Conservation (phyloP, 2,113 vertebrate species). For the Pseudopipra pipra region DNA sequence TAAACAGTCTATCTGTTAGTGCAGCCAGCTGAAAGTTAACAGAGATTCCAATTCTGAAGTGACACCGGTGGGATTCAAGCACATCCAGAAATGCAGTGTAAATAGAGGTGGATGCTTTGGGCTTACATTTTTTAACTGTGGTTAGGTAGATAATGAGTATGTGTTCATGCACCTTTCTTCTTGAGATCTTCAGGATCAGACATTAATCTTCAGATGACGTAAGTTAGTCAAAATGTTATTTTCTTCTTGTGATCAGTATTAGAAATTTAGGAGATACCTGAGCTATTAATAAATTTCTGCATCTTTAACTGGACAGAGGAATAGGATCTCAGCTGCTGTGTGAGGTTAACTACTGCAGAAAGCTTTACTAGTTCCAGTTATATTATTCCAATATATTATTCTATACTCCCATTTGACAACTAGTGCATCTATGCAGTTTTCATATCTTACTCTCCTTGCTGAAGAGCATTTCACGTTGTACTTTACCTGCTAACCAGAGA, state of each 20-base stretch:
- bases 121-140: background rate
- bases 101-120: background rate
- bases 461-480: background rate
- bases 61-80: background rate
- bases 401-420: background rate
- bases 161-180: background rate
- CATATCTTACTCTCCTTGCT: background rate
- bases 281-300: background rate
- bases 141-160: background rate
- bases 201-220: background rate
- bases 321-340: background rate
- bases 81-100: background rate
- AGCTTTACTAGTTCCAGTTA: background rate
- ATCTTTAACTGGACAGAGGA: background rate
- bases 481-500: background rate
- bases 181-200: background rate
- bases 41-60: background rate
- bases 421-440: background rate
- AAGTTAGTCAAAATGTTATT: background rate
- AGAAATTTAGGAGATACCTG: background rate
- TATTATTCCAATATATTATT: background rate
- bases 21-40: background rate
- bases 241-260: background rate
- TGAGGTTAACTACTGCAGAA: background rate
- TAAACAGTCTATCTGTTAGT: background rate